These are phyloP conservation scores for Dysidea cf. avara DNA, from an alignment of 37 sponge, comb jelly and placozoan genomes.

Conservation along the genomic window DNA sequence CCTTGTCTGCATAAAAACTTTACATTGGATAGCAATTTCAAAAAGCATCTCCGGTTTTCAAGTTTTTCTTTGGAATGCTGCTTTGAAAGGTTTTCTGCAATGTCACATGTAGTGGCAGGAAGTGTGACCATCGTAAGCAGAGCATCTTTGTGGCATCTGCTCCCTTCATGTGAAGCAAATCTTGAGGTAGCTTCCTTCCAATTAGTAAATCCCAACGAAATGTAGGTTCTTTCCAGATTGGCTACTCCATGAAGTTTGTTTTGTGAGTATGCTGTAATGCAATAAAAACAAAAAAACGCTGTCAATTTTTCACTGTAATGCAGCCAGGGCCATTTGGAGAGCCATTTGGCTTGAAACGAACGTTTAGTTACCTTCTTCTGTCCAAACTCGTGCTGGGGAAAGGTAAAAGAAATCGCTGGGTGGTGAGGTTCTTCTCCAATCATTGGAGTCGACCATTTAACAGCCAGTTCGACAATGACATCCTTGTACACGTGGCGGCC, in stretches of 20 bases:
- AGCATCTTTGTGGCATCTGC: too few species aligned
- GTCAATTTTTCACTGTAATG: slow-evolving; percentile 26
- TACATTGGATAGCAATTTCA: slow-evolving; percentile 6
- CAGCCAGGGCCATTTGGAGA: slow-evolving; percentile 30
- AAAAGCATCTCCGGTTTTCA: neutral
- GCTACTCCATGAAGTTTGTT: neutral
- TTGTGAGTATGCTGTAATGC: slow-evolving; percentile 20
- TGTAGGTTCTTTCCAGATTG: slow-evolving; percentile 17
- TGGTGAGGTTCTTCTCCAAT: too few species aligned
- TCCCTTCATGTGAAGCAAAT: slow-evolving; percentile 35
- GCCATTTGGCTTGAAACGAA: too few species aligned
- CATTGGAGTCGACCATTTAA: too few species aligned
- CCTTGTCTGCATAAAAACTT: slow-evolving; percentile 11
- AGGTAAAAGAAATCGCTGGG: too few species aligned
- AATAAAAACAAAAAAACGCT: slow-evolving; percentile 30
- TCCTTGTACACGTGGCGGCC: too few species aligned
- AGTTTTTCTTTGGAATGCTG: neutral
- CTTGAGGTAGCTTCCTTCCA: slow-evolving; percentile 23
- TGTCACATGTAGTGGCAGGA: neutral
- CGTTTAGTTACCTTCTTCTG: too few species aligned
- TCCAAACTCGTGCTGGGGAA: too few species aligned
- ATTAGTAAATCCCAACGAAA: slow-evolving; percentile 5
- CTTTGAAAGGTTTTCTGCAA: slow-evolving; percentile 10
- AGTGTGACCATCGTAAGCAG: neutral
- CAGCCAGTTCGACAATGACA: too few species aligned